These are phyloP conservation scores for Heteromurus nitidus DNA, from an alignment of 2,888 invertebrate genomes.

Conservation along the genomic window DNA sequence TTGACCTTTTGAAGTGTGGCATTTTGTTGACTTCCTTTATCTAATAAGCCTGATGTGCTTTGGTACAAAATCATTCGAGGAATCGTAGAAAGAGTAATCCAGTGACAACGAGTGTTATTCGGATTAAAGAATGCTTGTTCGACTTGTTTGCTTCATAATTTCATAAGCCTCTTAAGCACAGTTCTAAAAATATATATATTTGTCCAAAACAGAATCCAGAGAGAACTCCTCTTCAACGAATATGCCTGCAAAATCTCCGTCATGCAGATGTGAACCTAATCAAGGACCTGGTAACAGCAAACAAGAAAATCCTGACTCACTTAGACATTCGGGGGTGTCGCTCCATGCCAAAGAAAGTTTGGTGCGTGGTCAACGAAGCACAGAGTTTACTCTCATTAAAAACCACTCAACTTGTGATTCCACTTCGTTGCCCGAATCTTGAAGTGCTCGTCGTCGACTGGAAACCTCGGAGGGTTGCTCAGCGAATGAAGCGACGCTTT, in stretches of 20 bases:
- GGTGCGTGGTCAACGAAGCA: slow-evolving; percentile 10
- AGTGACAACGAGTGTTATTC: not conserved
- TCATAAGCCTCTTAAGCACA: not conserved
- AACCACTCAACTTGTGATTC: slow-evolving; percentile 1
- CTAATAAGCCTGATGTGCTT: too few relatives aligned
- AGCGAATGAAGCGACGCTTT: slow-evolving; percentile 8
- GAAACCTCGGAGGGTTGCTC: slow-evolving; percentile 12
- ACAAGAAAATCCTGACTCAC: slow-evolving; percentile 21
- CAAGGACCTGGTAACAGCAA: slow-evolving; percentile 8
- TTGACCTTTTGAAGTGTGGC: too few relatives aligned
- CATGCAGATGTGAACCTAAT: slow-evolving; percentile 20
- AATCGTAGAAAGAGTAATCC: too few relatives aligned
- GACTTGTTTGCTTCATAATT: not conserved
- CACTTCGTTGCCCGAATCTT: slow-evolving; percentile 16
- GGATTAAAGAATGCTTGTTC: not conserved
- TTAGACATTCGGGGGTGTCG: slow-evolving; percentile 39
- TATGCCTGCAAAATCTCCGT: slow-evolving; percentile 20
- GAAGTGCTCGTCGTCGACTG: slow-evolving; percentile 45
- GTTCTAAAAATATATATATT: too few relatives aligned
- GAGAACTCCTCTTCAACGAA: not conserved
- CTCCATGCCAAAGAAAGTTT: slow-evolving; percentile 26
- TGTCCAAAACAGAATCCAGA: slow-evolving; percentile 22
- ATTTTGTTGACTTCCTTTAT: too few relatives aligned
- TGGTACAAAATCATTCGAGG: too few relatives aligned
- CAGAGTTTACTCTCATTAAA: slow-evolving; percentile 13